These are phyloP conservation scores for Myathropa florea DNA, from an alignment of 2,888 invertebrate species.

Conservation along the genomic window DNA sequence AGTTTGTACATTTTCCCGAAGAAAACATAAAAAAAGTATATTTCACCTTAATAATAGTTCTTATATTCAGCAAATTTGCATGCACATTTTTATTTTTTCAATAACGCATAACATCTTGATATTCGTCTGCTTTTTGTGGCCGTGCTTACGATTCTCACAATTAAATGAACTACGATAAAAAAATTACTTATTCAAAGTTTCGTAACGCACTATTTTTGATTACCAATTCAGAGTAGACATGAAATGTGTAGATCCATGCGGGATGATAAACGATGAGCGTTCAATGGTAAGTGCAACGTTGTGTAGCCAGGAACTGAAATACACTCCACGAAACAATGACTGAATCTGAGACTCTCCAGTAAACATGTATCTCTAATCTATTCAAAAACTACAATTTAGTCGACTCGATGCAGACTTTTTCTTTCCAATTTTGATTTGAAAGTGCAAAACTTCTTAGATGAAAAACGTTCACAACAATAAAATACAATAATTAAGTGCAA, in stretches of 20 bases:
- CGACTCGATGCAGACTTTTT: neutral
- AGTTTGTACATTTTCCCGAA: neutral
- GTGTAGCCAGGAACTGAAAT: too few relatives aligned
- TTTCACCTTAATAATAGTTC: neutral
- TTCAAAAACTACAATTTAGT: neutral
- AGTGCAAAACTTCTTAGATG: neutral
- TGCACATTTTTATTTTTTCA: neutral
- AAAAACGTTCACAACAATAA: neutral
- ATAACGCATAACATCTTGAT: neutral
- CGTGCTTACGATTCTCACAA: neutral
- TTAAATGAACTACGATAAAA: neutral
- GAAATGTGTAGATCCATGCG: too few relatives aligned
- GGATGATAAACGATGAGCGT: too few relatives aligned
- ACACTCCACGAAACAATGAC: too few relatives aligned
- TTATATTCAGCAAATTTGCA: neutral
- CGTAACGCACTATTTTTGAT: too few relatives aligned
- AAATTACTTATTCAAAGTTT: too few relatives aligned
- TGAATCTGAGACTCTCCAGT: too few relatives aligned
- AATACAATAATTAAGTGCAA: neutral
- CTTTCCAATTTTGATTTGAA: neutral
- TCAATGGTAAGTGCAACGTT: too few relatives aligned
- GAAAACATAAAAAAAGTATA: neutral
- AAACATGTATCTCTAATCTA: too few relatives aligned
- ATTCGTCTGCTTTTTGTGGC: neutral
- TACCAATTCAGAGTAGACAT: too few relatives aligned